Evolutionary conservation across 2,113 vertebrate species (phyloP), one percentile per base, ranked within the genome.

Genomic region (Ammodytes marinus): DNA sequence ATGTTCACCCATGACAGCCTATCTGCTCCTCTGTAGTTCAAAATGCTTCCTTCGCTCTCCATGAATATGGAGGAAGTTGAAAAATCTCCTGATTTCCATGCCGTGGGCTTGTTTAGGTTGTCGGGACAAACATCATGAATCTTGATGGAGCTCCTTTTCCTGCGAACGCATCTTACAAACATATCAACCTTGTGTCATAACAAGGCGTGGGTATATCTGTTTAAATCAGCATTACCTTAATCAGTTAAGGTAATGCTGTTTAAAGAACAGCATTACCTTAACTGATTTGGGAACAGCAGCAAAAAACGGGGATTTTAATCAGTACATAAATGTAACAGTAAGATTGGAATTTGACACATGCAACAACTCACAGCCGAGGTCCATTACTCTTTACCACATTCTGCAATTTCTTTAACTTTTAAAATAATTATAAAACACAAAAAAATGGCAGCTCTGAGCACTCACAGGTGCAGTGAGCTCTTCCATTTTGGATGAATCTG

Each of bases 1-100:
- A 39, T 54, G 58, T 66, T 45, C 77, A 59, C 79, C 70, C 74
- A 55, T 4, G 49, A 3, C 58, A 60, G 54, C 47, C 72, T 9
- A 59, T 88, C 80, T 82, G 55, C 72, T 63, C 70, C 76, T 90
- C 77, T 87, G 81, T 71, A 65, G 52, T 74, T 45, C 65, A 42
- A 90, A 91, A 73, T n/a, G 27, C 69, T 87, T 87, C 72, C 85
- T 82, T 66, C 1, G 10, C 35, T 79, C 35, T 27, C 39, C 3
- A 64, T 78, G 14, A 74, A 85, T 73, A 43, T 72, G 3, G 68
- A 43, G 80, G 57, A 81, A 46, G 19, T 65, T 66, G 8, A 49
- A 84, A 57, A 59, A 1, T 7, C 10, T n/a, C 12, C 57, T 15
- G 40, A 74, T 80, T 83, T 54, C 10, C 59, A 27, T 67, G 37